Evolutionary conservation across 2,113 vertebrate genomes (phyloP), one percentile per base, ranked within the genome.

Genomic region (Lota lota): DNA sequence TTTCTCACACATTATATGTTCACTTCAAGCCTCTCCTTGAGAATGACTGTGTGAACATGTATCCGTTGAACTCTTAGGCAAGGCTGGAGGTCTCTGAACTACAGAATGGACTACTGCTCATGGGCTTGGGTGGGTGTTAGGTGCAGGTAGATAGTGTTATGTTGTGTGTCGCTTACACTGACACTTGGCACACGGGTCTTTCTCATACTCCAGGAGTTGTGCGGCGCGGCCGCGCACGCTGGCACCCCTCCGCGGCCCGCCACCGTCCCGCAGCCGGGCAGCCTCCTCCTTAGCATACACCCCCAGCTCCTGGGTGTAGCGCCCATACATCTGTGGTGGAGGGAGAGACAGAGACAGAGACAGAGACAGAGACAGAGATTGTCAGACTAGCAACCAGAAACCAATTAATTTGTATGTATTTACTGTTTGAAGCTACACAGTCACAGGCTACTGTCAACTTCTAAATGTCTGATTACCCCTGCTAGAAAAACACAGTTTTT

Each of bases 231-330:
- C 87, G 24, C 88, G 91, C 22, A 88, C 87, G 4, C 90, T 89
- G 21, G 88, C 76, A 54, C 80, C 87, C 64, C 93, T 92, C 82
- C 91, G 89, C 0, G 89, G 81, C 2, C 87, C 92, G 75, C 88
- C 88, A 54, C 93, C 90, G 72, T 95, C 91, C 20, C 94, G 94
- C 61, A 99, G 93, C 58, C 96, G 95, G 16, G 95, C 95, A 0
- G 96, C 97, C 89, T 99, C 96, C 17, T 97, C 95, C 87, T 95
- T 98, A 88, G 96, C 97, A 18, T 94, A 99, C 70, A 93, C 91
- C 78, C 97, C 95, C 69, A 99, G 88, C 86, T 98, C 97, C 90
- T 98, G 97, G 2, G 96, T 98, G 85, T 98, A 98, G 16, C 95
- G 93, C 77, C 97, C 97, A 83, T 97, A 99, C 97, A 98, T 98